These are phyloP conservation scores for Pipistrellus nathusii DNA, from an alignment of 2,797 vertebrate species.

Conservation along the genomic window DNA sequence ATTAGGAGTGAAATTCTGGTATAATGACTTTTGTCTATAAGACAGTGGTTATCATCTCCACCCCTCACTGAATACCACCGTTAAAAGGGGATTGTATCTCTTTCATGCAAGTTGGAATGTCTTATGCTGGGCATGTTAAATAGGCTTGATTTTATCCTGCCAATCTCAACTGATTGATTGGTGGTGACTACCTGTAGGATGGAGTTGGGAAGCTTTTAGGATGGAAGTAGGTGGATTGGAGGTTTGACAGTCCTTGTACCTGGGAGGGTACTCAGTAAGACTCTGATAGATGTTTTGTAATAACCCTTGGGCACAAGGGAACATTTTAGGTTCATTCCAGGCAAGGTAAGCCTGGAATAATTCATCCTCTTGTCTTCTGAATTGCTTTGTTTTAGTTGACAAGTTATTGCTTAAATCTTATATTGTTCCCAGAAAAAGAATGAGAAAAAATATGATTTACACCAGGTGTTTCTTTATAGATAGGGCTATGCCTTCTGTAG, in stretches of 20 bases:
- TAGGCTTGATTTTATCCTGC: not conserved
- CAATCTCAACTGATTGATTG: not conserved
- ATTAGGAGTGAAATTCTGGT: not conserved
- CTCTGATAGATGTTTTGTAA: conserved; percentile 61
- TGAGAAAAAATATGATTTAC: conserved; percentile 29
- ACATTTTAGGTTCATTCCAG: conserved; percentile 48
- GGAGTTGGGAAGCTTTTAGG: not conserved
- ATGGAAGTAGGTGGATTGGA: not conserved
- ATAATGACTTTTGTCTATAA: not conserved
- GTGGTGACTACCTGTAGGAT: not conserved
- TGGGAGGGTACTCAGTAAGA: not conserved
- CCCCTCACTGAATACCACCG: not conserved
- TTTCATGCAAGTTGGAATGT: not conserved
- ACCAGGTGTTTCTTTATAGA: conserved; percentile 36
- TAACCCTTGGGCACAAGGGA: conserved; percentile 43
- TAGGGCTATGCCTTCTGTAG: not conserved
- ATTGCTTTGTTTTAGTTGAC: conserved; percentile 57
- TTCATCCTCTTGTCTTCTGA: conserved; percentile 53
- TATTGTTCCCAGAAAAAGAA: conserved; percentile 50
- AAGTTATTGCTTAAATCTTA: conserved; percentile 47
- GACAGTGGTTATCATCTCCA: not conserved
- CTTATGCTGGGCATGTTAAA: not conserved
- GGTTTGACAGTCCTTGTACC: not conserved
- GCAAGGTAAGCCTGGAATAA: conserved; percentile 41
- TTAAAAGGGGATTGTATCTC: not conserved